Base-by-base conservation (phyloP, 2,888 invertebrate genomes). In the Dascillus cervinus region DNA sequence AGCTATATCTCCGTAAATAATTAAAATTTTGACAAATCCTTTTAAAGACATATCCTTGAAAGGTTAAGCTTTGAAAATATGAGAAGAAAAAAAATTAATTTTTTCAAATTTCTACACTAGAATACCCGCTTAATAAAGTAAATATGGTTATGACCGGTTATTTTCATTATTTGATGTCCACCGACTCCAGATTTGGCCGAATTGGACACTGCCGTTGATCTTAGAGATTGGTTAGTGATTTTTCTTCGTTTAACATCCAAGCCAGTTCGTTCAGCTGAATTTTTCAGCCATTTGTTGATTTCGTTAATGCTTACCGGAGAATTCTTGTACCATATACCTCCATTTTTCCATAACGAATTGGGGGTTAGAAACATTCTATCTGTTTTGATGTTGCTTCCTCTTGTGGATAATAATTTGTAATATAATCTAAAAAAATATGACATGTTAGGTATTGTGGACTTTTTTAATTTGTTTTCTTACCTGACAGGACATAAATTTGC, bases 201-300 rank as follows among this genome's bases (percentile, higher is more conserved):
- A 22, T 22, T 22, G 22, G 9, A 22, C n/a, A 22, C 22, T 22
- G 22, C 22, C 22, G 22, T 22, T 22, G 22, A 22, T 22, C 22
- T 8, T 22, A 22, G 22, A 22, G 22, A 22, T n/a, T n/a, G n/a
- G n/a, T n/a, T n/a, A n/a, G 22, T 22, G 22, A 22, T 22, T 22
- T 22, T 22, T 22, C 22, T 22, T 22, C 22, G 22, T 22, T 22
- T 22, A 22, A 22, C 22, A 22, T 22, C 22, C 22, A 22, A 22
- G 22, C 22, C 22, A 22, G 3, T 22, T n/a, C 9, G 22, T 22
- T 22, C 5, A 22, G 22, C 22, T 22, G 22, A 9, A 22, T 8
- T 22, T 22, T 22, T 22, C 22, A 22, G 22, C 5, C 22, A 22
- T 22, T 22, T 22, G 22, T 8, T 22, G 22, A n/a, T n/a, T n/a